These are phyloP conservation scores for Oxytorus armatus DNA, from an alignment of 2,888 invertebrate genomes.

Conservation along the genomic window DNA sequence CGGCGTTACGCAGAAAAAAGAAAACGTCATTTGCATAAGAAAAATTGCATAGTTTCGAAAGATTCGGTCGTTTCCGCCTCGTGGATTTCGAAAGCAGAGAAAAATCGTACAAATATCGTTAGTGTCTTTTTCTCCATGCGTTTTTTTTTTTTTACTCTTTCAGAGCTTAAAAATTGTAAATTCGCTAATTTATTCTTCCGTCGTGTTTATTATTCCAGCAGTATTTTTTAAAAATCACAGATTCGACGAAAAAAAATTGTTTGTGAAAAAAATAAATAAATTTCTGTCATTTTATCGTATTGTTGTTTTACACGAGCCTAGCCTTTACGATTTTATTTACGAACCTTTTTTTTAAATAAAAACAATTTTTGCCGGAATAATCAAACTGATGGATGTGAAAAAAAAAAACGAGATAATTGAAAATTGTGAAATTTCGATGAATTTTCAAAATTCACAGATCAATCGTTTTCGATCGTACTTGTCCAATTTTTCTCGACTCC, in stretches of 20 bases:
- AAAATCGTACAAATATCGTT: conserved; percentile 41
- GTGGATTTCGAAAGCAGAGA: conserved; percentile 24
- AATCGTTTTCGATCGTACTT: too few relatives aligned
- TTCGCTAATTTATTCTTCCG: neutral
- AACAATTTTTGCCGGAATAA: too few relatives aligned
- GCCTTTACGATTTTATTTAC: too few relatives aligned
- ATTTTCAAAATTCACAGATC: too few relatives aligned
- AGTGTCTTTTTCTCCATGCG: neutral
- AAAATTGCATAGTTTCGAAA: conserved; percentile 19
- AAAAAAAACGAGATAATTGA: too few relatives aligned
- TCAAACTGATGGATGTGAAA: too few relatives aligned
- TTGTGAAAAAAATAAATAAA: too few relatives aligned
- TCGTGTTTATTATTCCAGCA: neutral
- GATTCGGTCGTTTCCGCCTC: conserved; percentile 12
- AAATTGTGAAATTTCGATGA: too few relatives aligned
- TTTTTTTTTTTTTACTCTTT: neutral
- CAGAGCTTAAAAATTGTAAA: neutral
- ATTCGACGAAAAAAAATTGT: neutral
- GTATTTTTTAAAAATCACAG: neutral
- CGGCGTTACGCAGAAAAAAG: conserved; percentile 7
- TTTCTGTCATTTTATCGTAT: too few relatives aligned
- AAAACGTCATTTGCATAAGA: neutral
- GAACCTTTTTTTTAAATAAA: too few relatives aligned
- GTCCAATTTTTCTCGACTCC: conserved; percentile 47
- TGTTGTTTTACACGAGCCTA: too few relatives aligned